Percentiles rank a stretch among this genome's conserved stretches.
These are phyloP conservation scores for Stichodactyla mertensii DNA, from an alignment of 64 coral and sea anemone genomes.

Conservation along the genomic window DNA sequence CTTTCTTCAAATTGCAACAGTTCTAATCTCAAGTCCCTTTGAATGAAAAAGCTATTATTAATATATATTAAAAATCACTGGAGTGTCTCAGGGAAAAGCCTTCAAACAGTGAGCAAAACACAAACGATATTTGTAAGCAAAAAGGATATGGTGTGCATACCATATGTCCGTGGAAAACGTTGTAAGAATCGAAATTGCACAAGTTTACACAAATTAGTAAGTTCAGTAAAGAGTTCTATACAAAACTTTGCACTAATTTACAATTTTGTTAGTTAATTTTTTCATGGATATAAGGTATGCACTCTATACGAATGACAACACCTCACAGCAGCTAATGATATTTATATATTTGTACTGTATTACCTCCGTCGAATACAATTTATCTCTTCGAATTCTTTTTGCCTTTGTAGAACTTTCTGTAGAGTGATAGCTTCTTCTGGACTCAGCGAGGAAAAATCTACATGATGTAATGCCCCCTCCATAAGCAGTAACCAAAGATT, in stretches of 20 bases:
- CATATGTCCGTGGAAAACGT: not conserved
- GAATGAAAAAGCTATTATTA: not conserved
- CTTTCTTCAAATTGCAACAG: conserved; percentile 12
- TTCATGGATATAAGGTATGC: too few species aligned
- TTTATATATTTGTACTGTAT: not conserved
- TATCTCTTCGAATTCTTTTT: conserved; percentile 12
- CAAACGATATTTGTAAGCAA: not conserved
- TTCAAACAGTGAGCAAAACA: not conserved
- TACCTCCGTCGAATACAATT: not conserved
- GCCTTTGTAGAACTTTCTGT: not conserved
- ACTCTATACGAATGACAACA: not conserved
- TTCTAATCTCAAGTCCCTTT: conserved; percentile 22
- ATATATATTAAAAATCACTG: not conserved
- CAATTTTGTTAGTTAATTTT: too few species aligned
- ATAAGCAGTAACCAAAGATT: not conserved
- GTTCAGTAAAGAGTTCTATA: too few species aligned
- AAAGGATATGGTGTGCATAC: not conserved
- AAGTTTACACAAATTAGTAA: too few species aligned
- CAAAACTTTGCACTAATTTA: too few species aligned
- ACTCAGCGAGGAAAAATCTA: conserved; percentile 7
- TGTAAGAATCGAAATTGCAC: too few species aligned
- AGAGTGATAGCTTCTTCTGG: not conserved
- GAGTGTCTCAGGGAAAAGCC: too few species aligned
- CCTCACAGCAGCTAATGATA: not conserved
- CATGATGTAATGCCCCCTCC: not conserved